Percentiles rank a stretch among this genome's conserved stretches.
Evolutionary conservation across 2,113 vertebrate genomes (phyloP).

Genomic region (Potamarius usumacintae): DNA sequence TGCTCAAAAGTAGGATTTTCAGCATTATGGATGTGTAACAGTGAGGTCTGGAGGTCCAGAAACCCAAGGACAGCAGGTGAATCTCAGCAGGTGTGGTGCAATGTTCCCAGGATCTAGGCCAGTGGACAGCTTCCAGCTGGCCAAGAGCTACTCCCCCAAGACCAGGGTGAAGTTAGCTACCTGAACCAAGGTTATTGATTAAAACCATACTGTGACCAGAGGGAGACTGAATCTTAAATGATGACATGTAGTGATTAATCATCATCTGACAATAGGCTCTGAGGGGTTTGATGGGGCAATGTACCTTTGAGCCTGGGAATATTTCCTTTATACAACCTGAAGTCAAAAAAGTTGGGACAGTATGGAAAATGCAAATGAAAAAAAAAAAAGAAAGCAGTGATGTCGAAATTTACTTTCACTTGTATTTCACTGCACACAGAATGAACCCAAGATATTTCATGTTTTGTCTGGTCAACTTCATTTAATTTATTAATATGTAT

Average conservation of each 20-base stretch:
- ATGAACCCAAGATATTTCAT: no score
- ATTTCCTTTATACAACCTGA: slow-evolving; percentile 17
- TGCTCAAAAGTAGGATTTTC: not conserved
- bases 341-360: no score
- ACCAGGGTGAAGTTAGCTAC: slow-evolving; percentile 49
- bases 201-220: slow-evolving; percentile 56
- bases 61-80: slow-evolving; percentile 70
- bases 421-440: no score
- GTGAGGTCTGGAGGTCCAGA: slow-evolving; percentile 43
- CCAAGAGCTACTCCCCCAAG: slow-evolving; percentile 44
- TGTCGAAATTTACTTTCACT: no score
- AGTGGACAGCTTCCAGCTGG: slow-evolving; percentile 69
- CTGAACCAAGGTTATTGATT: slow-evolving; percentile 69
- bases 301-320: slow-evolving; percentile 32
- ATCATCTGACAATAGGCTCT: slow-evolving; percentile 53
- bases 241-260: slow-evolving; percentile 63
- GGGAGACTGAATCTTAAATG: slow-evolving; percentile 70
- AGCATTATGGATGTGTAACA: not conserved
- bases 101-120: slow-evolving; percentile 68
- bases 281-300: not conserved
- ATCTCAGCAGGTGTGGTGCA: slow-evolving; percentile 62
- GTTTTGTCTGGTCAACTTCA: no score
- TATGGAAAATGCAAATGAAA: no score
- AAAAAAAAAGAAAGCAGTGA: no score
- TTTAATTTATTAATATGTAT: no score